Conservation (phyloP, 1,140 invertebrate genomes). For the Ostrea edulis region DNA sequence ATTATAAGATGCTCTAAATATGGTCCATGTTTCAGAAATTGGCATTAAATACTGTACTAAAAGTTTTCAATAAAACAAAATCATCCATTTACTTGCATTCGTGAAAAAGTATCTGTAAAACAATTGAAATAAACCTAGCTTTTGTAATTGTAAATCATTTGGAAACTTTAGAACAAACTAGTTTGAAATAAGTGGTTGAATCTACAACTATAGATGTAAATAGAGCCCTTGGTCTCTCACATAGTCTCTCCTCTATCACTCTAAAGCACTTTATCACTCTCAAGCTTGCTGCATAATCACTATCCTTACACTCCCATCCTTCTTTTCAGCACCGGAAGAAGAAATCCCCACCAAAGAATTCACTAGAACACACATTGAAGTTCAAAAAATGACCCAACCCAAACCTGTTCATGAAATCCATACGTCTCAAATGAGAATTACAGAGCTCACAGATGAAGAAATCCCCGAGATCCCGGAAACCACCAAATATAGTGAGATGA, state of each 20-base stretch:
- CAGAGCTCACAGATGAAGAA: constrained; percentile 43
- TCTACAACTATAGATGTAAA: not conserved
- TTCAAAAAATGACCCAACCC: constrained; percentile 63
- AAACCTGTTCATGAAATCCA: constrained; percentile 53
- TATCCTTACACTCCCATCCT: constrained; percentile 40
- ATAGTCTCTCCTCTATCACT: constrained; percentile 31
- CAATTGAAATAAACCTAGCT: no score
- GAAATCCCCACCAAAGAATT: constrained; percentile 70
- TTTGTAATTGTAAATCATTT: no score
- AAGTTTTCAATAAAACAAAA: no score
- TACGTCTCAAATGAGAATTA: constrained; percentile 43
- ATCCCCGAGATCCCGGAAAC: constrained; percentile 60
- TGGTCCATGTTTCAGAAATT: not conserved
- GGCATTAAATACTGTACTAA: not conserved
- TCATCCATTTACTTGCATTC: no score
- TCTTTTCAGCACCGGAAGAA: constrained; percentile 67
- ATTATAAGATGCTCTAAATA: not conserved
- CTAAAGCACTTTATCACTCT: constrained; percentile 21
- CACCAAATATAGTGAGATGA: constrained; percentile 62
- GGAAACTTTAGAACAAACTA: no score
- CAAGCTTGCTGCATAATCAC: constrained; percentile 16
- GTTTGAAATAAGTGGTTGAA: no score
- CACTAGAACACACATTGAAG: constrained; percentile 74
- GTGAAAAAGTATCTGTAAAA: no score
- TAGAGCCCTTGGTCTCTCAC: not conserved